Evolutionary conservation across 1,140 invertebrate genomes (phyloP).

Genomic region (Platyura marginata): DNA sequence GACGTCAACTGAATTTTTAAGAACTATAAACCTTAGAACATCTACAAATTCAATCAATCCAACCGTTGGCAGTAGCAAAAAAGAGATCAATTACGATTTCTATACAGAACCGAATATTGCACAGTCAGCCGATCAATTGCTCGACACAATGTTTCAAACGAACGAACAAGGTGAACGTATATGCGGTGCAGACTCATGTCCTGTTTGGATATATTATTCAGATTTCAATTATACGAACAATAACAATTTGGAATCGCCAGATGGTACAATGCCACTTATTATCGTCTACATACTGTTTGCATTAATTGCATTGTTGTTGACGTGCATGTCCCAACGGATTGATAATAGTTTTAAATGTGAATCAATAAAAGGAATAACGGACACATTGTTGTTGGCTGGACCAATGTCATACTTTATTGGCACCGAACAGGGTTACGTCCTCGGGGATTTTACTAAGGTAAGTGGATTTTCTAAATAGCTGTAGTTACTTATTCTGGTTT

Average conservation of each 20-base stretch:
- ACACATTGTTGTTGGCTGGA: conserved; percentile 35
- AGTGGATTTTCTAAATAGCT: too few species aligned
- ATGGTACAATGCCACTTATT: conserved; percentile 27
- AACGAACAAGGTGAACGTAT: conserved; percentile 27
- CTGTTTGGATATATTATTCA: conserved; percentile 10
- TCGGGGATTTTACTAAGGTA: conserved; percentile 42
- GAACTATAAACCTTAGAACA: too few species aligned
- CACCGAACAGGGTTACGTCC: conserved; percentile 46
- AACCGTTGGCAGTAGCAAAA: conserved; percentile 1
- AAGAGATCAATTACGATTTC: not conserved
- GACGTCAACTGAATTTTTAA: too few species aligned
- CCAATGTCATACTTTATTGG: conserved; percentile 45
- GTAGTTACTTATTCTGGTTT: too few species aligned
- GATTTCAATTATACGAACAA: conserved; percentile 2
- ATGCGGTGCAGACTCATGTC: conserved; percentile 33
- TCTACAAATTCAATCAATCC: too few species aligned
- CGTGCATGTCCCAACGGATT: conserved; percentile 23
- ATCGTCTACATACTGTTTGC: conserved; percentile 33
- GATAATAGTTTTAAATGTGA: conserved; percentile 11
- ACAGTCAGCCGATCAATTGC: not conserved
- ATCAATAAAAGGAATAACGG: conserved; percentile 18
- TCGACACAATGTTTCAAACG: not conserved
- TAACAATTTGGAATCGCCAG: conserved; percentile 11
- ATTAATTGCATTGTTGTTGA: conserved; percentile 29
- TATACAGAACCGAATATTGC: not conserved